Evolutionary conservation across 2,797 vertebrate genomes (phyloP), one percentile per base, ranked within the genome.

Genomic region (Halcyon smyrnensis): DNA sequence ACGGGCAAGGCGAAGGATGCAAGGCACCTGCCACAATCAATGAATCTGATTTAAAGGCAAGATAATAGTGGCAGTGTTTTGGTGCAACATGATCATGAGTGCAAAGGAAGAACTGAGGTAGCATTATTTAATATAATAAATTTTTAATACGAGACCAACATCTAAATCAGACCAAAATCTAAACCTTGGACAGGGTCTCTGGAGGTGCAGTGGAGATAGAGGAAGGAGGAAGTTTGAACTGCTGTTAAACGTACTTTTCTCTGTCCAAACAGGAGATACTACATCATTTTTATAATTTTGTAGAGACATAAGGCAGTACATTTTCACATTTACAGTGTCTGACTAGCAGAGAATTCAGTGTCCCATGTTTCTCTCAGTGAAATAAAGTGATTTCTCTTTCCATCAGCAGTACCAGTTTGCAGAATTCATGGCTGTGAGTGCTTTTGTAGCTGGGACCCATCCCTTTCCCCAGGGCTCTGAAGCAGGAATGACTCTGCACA

Each of bases 11-110:
- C 2, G 3, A 75, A 8, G 54, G 12, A 12, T 12, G 25, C 41
- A 57, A 62, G 43, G 11, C 12, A 60, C 14, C 36, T 20, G 6
- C 45, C 36, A 54, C 41, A 11, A 23, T 20, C 43, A 43, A 0
- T 43, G 43, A 63, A 60, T 10, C 3, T 54, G 24, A 74, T 73
- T 92, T 84, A 62, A 70, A 62, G 24, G 12, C 24, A 84, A 14
- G 0, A 0, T 54, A n/a, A 36, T 18, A 54, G 28, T 8, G 8
- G 15, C 20, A n/a, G 8, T 60, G 24, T 25, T 79, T 67, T 45
- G 10, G 20, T 59, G 46, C 11, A 70, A 28, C 6, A 19, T 3
- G 16, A 57, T 54, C 12, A 4, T 15, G 3, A 60, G 4, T 37
- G n/a, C 18, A 64, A 76, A 71, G 17, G 62, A 48, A 27, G 19